Base-by-base conservation (phyloP, 2,888 invertebrate genomes). In the Perithous albicinctus region DNA sequence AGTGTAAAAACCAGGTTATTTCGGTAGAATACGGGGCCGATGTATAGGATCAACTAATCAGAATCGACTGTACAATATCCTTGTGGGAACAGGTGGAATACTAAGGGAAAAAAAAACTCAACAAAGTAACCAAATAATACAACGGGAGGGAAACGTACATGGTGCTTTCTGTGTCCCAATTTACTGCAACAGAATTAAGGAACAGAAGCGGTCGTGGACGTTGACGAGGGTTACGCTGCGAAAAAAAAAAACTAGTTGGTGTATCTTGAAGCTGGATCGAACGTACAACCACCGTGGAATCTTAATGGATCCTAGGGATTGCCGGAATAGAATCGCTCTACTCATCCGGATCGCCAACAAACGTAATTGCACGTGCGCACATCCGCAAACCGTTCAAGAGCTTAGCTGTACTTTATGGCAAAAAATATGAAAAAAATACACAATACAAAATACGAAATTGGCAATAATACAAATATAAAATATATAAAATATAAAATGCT, bases 231-330 rank as follows among this genome's bases (percentile, higher is more conserved):
- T 82, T 78, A 66, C 75, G 70, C 75, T 75, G 64, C 82, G 84
- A 85, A 84, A 84, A 84, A 84, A 85, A 84, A 84, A 84, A 84
- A 84, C 84, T 86, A 75, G 84, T 81, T n/a, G 83, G 85, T n/a
- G n/a, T 88, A 87, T 89, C 86, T 85, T 78, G 79, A 84, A 82
- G 82, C 82, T 80, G 85, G 88, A 86, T 86, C 86, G 86, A 88
- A 87, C 85, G 83, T 59, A 82, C 63, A 67, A 26, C 72, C 77
- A 75, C 82, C 76, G 48, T 86, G 87, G 88, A 88, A 90, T 89
- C 88, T 89, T 89, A 89, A 89, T 89, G 88, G 88, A 88, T 79
- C 83, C 80, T 32, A 78, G 81, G 85, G 86, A 89, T 89, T 87
- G 85, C 86, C 85, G 64, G 83, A 67, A 83, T 80, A 78, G 70